Conservation (phyloP, 2,113 vertebrate species). For the Catagonus wagneri region DNA sequence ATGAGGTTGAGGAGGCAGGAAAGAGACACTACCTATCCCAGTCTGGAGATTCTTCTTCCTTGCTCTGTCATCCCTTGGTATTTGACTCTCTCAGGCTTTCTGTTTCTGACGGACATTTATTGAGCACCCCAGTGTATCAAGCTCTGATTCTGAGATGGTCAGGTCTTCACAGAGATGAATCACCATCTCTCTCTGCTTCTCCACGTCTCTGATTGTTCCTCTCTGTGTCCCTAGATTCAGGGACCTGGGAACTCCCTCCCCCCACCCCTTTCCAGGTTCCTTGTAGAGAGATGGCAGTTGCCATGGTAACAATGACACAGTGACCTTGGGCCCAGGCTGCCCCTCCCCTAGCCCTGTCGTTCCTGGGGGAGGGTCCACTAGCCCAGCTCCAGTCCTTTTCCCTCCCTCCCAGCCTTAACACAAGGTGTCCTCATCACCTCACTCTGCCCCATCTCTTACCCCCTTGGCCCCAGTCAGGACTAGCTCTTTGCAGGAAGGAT, state of each 20-base stretch:
- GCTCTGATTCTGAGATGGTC: not conserved
- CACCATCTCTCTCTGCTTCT: not conserved
- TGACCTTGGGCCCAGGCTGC: constrained; percentile 74
- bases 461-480: not conserved
- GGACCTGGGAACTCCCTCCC: not conserved
- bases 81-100: not conserved
- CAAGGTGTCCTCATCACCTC: not conserved
- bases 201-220: not conserved
- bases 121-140: constrained; percentile 12
- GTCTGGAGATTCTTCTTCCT: not conserved
- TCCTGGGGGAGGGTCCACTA: not conserved
- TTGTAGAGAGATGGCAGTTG: constrained; percentile 60
- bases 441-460: not conserved
- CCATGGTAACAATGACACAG: constrained; percentile 71
- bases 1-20: not conserved
- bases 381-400: not conserved
- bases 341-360: not conserved
- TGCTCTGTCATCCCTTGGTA: not conserved
- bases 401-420: not conserved
- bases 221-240: constrained; percentile 1
- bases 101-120: constrained; percentile 46
- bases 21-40: not conserved
- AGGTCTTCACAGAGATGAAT: not conserved
- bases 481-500: not conserved
- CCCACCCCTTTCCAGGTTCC: constrained; percentile 60